phyloP scores from a whole-genome alignment of 2,888 invertebrate genomes.

The Pseudeuparius sepicola region DNA sequence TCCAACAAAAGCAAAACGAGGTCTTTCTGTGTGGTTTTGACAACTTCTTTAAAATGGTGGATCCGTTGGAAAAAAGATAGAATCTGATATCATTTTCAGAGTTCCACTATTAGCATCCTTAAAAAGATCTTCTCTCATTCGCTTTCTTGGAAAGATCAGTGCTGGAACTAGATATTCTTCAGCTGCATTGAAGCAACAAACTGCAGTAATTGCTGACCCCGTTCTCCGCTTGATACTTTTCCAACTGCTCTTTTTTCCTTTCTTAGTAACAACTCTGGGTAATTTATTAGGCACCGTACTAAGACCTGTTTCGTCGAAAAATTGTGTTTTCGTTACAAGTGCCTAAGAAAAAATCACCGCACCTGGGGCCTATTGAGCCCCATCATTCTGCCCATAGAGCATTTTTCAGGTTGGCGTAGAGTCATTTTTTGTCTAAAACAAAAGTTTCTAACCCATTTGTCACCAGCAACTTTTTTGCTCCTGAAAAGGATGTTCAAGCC shows the following conservation, averaged over 20 bases:
- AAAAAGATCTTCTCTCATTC: slow-evolving; percentile 2
- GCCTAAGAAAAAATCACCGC: too few relatives aligned
- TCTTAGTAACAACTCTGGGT: neutral
- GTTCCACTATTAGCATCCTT: neutral
- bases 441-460: too few relatives aligned
- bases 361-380: too few relatives aligned
- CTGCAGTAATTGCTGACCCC: neutral
- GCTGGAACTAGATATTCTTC: too few relatives aligned
- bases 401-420: too few relatives aligned
- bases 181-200: slow-evolving; percentile 1
- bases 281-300: slow-evolving; percentile 5
- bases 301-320: too few relatives aligned
- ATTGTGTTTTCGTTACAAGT: too few relatives aligned
- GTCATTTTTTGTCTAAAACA: too few relatives aligned
- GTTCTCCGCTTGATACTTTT: neutral
- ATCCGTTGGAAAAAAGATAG: slow-evolving; percentile 1
- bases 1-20: neutral
- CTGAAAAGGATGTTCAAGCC: too few relatives aligned
- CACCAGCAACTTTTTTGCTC: too few relatives aligned
- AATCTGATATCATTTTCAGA: slow-evolving; percentile 1
- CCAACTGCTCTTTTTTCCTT: neutral
- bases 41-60: slow-evolving; percentile 2
- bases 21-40: neutral
- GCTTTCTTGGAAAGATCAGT: too few relatives aligned
- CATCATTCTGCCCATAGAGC: too few relatives aligned